Percentiles rank a stretch among this genome's conserved stretches.
Conservation (phyloP, 1,140 invertebrate species). For the Meloidogyne hapla region DNA sequence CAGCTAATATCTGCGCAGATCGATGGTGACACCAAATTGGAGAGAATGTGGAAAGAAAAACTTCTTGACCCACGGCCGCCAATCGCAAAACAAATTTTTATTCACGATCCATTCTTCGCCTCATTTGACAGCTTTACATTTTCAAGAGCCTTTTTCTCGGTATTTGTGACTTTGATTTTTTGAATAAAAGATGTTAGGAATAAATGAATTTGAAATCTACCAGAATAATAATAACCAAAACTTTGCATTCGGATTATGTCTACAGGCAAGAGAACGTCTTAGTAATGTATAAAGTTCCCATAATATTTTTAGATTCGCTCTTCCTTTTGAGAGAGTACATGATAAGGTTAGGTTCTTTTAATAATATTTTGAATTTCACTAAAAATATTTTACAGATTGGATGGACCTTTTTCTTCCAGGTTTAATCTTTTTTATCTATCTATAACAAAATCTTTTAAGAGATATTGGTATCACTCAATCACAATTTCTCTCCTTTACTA, state of each 20-base stretch:
- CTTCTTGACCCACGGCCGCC: background rate
- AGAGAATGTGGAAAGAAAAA: background rate
- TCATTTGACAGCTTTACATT: background rate
- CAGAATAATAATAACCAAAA: slow-evolving; percentile 42
- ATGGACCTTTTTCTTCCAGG: slow-evolving; percentile 39
- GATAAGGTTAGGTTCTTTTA: too few species aligned
- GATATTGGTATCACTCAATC: slow-evolving; percentile 60
- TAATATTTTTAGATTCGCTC: slow-evolving; percentile 39
- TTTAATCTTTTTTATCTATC: slow-evolving; percentile 58
- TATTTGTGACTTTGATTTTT: background rate
- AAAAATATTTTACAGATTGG: too few species aligned
- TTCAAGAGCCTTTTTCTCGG: background rate
- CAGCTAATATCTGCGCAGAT: background rate
- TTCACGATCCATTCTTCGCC: slow-evolving; percentile 11
- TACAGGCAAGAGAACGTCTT: slow-evolving; percentile 53
- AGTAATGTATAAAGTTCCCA: background rate
- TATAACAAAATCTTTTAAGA: slow-evolving; percentile 54
- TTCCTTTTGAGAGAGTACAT: slow-evolving; percentile 21
- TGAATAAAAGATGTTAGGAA: slow-evolving; percentile 27
- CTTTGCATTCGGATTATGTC: slow-evolving; percentile 49
- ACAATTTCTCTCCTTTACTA: slow-evolving; percentile 62
- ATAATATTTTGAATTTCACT: too few species aligned
- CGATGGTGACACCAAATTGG: background rate
- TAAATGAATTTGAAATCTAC: slow-evolving; percentile 56
- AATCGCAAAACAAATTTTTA: too few species aligned